Evolutionary conservation across 2,797 vertebrate genomes (phyloP).

Genomic region (Poecilia velifera): DNA sequence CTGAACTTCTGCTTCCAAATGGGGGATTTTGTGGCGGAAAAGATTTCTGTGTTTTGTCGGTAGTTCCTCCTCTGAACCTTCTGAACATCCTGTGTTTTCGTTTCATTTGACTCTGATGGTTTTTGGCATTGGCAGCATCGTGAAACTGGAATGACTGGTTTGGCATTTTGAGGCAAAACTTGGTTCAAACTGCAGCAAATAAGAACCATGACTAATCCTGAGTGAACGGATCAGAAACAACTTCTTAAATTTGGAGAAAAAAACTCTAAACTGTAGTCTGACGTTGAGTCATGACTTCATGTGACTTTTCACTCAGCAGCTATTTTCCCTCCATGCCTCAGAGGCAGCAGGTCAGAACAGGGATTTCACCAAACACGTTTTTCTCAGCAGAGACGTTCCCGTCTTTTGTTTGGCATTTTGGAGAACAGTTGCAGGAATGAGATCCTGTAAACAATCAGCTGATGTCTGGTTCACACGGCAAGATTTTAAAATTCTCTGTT

Average conservation of each 20-base stretch:
- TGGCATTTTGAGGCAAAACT: constrained; percentile 23
- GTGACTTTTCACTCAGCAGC: neutral
- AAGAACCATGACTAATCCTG: constrained; percentile 40
- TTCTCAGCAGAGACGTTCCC: neutral
- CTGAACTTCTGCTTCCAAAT: neutral
- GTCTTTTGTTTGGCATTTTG: neutral
- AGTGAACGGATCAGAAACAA: constrained; percentile 31
- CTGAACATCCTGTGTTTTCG: constrained; percentile 35
- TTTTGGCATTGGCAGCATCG: constrained; percentile 25
- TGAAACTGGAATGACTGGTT: constrained; percentile 41
- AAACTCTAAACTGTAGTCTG: constrained; percentile 25
- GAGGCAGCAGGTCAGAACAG: neutral
- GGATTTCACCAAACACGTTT: neutral
- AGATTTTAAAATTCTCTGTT: too few relatives aligned
- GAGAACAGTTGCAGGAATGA: neutral
- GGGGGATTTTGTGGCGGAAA: neutral
- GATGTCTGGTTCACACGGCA: neutral
- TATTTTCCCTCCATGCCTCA: neutral
- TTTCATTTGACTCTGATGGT: constrained; percentile 20
- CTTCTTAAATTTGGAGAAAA: constrained; percentile 21
- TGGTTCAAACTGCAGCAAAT: constrained; percentile 24
- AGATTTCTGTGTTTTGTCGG: neutral
- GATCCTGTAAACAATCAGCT: neutral
- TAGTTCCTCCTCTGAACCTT: constrained; percentile 5
- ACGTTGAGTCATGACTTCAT: constrained; percentile 9